Conservation (phyloP, 1,140 invertebrate species). For the Eumeta japonica region DNA sequence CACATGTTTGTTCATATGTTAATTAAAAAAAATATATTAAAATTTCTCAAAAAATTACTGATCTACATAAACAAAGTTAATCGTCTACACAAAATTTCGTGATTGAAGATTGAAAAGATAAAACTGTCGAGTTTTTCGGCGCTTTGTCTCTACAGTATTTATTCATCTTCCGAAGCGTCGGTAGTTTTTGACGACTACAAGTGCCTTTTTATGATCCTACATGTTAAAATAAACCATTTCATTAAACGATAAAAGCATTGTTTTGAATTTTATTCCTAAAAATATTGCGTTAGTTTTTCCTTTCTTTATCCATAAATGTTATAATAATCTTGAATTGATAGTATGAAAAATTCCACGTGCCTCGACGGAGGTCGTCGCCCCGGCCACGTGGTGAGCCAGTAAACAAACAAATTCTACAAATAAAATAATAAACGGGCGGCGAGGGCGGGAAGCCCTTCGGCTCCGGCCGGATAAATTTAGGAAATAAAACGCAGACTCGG, state of each 20-base stretch:
- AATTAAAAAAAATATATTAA: too few species aligned
- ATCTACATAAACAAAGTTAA: too few species aligned
- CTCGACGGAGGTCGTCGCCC: slow-evolving; percentile 29
- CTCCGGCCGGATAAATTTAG: too few species aligned
- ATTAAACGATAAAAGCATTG: too few species aligned
- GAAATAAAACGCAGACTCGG: too few species aligned
- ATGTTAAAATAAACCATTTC: slow-evolving; percentile 4
- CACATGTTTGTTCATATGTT: too few species aligned
- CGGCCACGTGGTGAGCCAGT: slow-evolving; percentile 31
- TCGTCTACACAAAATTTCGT: slow-evolving; percentile 1
- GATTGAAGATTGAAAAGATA: slow-evolving; percentile 4
- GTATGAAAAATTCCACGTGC: too few species aligned
- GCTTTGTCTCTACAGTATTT: slow-evolving; percentile 2
- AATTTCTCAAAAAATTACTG: too few species aligned
- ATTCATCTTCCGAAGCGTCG: slow-evolving; percentile 1
- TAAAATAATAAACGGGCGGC: slow-evolving; percentile 51
- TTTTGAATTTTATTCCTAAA: slow-evolving; percentile 6
- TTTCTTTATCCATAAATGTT: too few species aligned
- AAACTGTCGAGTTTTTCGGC: background rate
- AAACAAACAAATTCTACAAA: slow-evolving; percentile 39
- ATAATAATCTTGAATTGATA: too few species aligned
- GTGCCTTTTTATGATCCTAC: slow-evolving; percentile 1
- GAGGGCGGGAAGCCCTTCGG: too few species aligned
- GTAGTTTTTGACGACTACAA: background rate
- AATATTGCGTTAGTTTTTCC: too few species aligned